Evolutionary conservation across 2,113 vertebrate species (phyloP).

Genomic region (Neogale vison): DNA sequence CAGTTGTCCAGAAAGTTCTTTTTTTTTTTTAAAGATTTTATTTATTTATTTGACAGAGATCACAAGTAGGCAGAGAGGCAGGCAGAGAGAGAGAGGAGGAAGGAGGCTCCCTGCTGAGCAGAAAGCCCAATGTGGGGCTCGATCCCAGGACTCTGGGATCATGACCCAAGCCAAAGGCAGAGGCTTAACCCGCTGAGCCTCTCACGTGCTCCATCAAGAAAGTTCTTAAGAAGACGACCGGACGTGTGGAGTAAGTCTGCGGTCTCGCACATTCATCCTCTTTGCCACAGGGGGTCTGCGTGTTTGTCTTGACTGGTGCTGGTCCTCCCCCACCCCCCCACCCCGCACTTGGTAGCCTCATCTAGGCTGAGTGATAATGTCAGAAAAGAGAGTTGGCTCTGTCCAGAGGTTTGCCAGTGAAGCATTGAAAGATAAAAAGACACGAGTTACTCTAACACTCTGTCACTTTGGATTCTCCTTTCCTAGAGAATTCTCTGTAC

Average conservation of each 20-base stretch:
- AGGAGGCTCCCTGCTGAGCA: no score
- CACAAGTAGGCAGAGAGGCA: no score
- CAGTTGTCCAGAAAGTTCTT: neutral
- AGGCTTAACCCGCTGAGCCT: no score
- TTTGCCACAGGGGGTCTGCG: accelerated
- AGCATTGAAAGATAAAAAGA: neutral
- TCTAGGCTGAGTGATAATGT: neutral
- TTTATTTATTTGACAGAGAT: no score
- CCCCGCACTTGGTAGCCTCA: neutral
- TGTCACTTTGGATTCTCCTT: neutral
- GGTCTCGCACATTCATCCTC: neutral
- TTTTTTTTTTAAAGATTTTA: no score
- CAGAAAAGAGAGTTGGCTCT: neutral
- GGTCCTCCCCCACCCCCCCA: no score
- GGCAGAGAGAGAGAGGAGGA: no score
- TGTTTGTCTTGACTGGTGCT: neutral
- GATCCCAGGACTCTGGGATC: no score
- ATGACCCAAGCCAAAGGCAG: no score
- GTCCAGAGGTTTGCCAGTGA: neutral
- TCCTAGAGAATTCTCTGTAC: neutral
- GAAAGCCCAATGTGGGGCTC: no score
- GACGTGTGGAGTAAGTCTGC: neutral
- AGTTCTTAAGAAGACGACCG: neutral
- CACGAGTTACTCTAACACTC: neutral
- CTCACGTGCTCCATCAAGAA: neutral